Conservation (phyloP, 1,140 invertebrate genomes). For the Telenomus remus region DNA sequence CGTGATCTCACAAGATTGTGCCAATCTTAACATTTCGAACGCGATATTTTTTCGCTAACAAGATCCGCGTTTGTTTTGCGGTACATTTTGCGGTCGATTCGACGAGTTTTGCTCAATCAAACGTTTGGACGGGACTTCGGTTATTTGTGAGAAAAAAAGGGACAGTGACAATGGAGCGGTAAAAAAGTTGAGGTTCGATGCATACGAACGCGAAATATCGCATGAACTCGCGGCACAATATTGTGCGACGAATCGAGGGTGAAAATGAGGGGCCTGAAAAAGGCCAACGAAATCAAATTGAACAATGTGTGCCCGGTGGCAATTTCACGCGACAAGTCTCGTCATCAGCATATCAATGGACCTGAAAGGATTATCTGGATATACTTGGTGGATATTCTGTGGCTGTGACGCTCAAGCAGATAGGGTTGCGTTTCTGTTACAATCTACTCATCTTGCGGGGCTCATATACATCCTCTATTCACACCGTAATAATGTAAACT, state of each 20-base stretch:
- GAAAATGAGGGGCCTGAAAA: slow-evolving; percentile 62
- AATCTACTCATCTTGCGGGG: slow-evolving; percentile 53
- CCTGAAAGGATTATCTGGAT: slow-evolving; percentile 73
- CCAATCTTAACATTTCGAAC: slow-evolving; percentile 2
- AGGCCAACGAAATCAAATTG: slow-evolving; percentile 67
- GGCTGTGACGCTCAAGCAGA: slow-evolving; percentile 70
- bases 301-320: slow-evolving; percentile 73
- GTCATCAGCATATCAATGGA: slow-evolving; percentile 76
- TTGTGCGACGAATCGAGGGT: slow-evolving; percentile 57
- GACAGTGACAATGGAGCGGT: too few relatives aligned
- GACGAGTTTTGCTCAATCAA: too few relatives aligned
- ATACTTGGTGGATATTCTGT: slow-evolving; percentile 71
- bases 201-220: slow-evolving; percentile 62
- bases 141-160: too few relatives aligned
- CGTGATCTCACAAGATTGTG: not conserved
- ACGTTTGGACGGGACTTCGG: too few relatives aligned
- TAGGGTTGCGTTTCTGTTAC: slow-evolving; percentile 70
- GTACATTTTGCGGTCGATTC: too few relatives aligned
- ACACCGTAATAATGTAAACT: slow-evolving; percentile 54
- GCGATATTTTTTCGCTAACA: not conserved
- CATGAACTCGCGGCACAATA: slow-evolving; percentile 33
- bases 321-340: slow-evolving; percentile 77
- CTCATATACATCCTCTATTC: slow-evolving; percentile 52
- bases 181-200: too few relatives aligned
- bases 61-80: not conserved